Evolutionary conservation across 2,113 vertebrate genomes (phyloP), one percentile per base, ranked within the genome.

Genomic region (Chloropsis cyanopogon): DNA sequence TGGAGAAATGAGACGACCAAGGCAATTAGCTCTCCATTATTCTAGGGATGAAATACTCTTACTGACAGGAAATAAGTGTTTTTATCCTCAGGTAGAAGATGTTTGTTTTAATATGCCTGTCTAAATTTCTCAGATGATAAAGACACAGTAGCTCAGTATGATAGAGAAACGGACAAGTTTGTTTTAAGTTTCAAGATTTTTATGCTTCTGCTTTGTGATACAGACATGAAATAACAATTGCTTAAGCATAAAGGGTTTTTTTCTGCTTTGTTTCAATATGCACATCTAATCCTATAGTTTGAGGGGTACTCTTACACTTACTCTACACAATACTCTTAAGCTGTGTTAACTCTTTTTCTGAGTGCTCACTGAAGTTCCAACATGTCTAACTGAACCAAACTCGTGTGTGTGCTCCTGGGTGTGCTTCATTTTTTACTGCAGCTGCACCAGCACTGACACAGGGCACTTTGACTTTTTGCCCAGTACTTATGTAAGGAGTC

Each of bases 401-500:
- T 37, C 0, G 0, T 50, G 26, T 68, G 60, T 70, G 25, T 44
- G 78, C 8, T 10, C 63, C 29, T 86, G 47, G 52, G 14, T 70
- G 63, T 83, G 76, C 71, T 82, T 56, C 14, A 0, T 11, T 92
- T 87, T 87, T 47, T 59, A n/a, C 10, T 4, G 14, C 49, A 2
- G 23, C 41, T 90, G 33, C 83, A 56, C 64, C 46, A 44, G 39
- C 21, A 6, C 52, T 71, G 76, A 29, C 76, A 83, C 47, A 10
- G 92, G 94, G 69, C 92, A 93, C 26, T 81, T 90, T 95, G 95
- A 93, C 85, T 95, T 92, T 82, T 68, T 95, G 92, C 90, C 88
- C 85, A 29, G n/a, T n/a, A n/a, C 82, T 95, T 93, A 83, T 9
- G 14, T 96, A 90, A 97, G 90, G 54, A 92, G 71, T 26, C 11